phyloP scores from a whole-genome alignment of 2,113 vertebrate genomes.

The Trochalopteron elliotii region DNA sequence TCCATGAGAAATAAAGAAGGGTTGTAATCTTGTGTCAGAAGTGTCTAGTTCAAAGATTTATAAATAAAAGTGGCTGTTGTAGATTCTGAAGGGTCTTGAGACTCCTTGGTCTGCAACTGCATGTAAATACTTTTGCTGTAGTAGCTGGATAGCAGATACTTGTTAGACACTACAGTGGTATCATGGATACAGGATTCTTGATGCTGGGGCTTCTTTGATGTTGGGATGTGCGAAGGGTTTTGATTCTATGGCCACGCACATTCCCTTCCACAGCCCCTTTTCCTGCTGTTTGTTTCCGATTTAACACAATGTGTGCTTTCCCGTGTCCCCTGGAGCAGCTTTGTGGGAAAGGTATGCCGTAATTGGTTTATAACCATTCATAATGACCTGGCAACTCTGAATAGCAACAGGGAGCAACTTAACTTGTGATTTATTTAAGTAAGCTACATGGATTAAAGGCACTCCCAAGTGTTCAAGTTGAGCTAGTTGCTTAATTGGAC shows the following conservation, averaged over 20 bases:
- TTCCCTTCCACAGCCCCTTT: background rate
- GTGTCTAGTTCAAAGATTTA: conserved; percentile 43
- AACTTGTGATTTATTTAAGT: conserved; percentile 64
- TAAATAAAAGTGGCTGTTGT: background rate
- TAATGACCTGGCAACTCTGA: conserved; percentile 39
- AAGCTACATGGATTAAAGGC: conserved; percentile 57
- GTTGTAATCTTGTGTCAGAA: conserved; percentile 10
- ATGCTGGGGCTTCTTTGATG: background rate
- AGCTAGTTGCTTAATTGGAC: conserved; percentile 50
- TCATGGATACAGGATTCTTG: conserved; percentile 11
- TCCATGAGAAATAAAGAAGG: conserved; percentile 6
- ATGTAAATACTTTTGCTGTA: background rate
- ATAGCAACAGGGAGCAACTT: conserved; percentile 52
- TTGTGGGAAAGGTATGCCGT: conserved; percentile 53
- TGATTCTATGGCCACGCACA: background rate
- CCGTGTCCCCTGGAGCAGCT: conserved; percentile 10
- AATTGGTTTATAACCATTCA: conserved; percentile 56
- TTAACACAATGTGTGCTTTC: background rate
- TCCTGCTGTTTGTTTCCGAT: conserved; percentile 5
- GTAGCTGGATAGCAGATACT: conserved; percentile 15
- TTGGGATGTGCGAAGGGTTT: background rate
- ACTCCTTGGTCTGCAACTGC: conserved; percentile 1
- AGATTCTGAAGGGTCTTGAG: conserved; percentile 17
- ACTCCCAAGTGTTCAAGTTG: conserved; percentile 14
- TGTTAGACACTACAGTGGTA: background rate